These are phyloP conservation scores for Ataeniobius toweri DNA, from an alignment of 2,797 vertebrate genomes.

Conservation along the genomic window DNA sequence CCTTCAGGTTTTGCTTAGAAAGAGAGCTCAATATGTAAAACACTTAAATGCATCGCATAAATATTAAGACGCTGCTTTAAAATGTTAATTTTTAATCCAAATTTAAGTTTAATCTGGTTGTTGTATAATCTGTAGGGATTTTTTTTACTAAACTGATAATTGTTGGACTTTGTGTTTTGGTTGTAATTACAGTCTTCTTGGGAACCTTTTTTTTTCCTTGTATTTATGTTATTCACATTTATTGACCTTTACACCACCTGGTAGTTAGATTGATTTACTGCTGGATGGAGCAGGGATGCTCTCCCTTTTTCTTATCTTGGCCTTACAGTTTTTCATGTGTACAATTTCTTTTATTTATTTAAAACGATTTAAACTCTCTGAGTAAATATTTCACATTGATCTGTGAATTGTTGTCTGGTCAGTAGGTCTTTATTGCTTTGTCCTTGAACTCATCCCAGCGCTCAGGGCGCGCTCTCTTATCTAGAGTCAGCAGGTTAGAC, in stretches of 20 bases:
- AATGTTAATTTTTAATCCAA: neutral
- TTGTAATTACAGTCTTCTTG: too few species aligned
- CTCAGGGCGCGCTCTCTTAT: slow-evolving; percentile 45
- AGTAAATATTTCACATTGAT: neutral
- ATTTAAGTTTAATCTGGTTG: neutral
- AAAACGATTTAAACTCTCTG: neutral
- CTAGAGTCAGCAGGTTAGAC: slow-evolving; percentile 55
- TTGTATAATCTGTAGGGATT: neutral
- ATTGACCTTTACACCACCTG: neutral
- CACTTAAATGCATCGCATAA: too few species aligned
- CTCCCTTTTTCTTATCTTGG: neutral
- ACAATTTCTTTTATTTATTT: too few species aligned
- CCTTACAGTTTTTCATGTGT: neutral
- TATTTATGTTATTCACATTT: too few species aligned
- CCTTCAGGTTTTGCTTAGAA: too few species aligned
- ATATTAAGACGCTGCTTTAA: too few species aligned
- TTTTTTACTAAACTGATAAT: neutral
- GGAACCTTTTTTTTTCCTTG: neutral
- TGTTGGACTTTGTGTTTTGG: neutral
- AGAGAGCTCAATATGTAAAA: too few species aligned
- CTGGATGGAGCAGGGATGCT: too few species aligned
- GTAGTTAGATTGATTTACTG: too few species aligned
- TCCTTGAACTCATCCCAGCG: slow-evolving; percentile 53
- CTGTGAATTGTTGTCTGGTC: neutral
- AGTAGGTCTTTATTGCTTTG: slow-evolving; percentile 31